These are phyloP conservation scores for Teleopsis dalmanni DNA, from an alignment of 1,140 invertebrate species.

Conservation along the genomic window DNA sequence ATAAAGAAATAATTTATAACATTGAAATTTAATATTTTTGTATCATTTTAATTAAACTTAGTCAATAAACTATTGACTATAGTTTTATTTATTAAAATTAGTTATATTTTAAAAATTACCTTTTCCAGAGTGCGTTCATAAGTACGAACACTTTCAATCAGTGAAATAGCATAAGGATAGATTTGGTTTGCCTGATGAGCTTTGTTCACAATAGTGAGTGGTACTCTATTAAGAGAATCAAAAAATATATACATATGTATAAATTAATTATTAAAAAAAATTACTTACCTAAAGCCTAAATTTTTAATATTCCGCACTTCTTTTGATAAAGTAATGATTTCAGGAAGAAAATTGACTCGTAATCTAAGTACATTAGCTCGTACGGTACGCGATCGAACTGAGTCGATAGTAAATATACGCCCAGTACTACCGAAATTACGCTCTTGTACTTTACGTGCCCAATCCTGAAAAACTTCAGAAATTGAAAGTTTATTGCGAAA, in stretches of 20 bases:
- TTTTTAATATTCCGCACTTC: constrained; percentile 97
- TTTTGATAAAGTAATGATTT: constrained; percentile 97
- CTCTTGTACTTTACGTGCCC: constrained; percentile 91
- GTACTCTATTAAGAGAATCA: constrained; percentile 57
- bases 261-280: neutral
- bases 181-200: constrained; percentile 97
- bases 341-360: constrained; percentile 95
- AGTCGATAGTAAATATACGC: constrained; percentile 92
- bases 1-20: no score
- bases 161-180: constrained; percentile 97
- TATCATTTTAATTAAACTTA: no score
- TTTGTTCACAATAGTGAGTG: constrained; percentile 96
- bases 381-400: constrained; percentile 66
- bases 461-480: constrained; percentile 95
- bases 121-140: constrained; percentile 96
- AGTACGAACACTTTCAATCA: constrained; percentile 95
- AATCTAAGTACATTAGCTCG: constrained; percentile 85
- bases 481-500: constrained; percentile 94
- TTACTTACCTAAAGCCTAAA: constrained; percentile 70
- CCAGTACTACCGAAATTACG: constrained; percentile 89
- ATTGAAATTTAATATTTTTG: no score
- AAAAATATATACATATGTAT: neutral
- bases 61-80: no score
- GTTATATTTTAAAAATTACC: constrained; percentile 51
- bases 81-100: constrained; percentile 7